Base-by-base conservation (phyloP, 2,888 invertebrate genomes). In the Melitaea athalia region DNA sequence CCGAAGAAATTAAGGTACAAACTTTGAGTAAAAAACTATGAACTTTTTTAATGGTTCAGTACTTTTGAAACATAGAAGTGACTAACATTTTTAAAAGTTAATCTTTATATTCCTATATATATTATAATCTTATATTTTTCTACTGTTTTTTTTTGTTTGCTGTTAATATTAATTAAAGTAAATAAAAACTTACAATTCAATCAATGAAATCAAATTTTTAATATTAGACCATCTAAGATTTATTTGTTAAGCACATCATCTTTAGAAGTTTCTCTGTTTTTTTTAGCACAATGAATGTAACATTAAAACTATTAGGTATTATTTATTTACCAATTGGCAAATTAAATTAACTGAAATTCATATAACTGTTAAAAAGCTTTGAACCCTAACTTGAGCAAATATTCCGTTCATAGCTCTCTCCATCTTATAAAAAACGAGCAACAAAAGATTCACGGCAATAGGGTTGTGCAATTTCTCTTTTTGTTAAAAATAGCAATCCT, bases 391-490 rank as follows among this genome's bases (percentile, higher is more conserved):
- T 70, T 71, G 70, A 53, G 73, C 73, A 80, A 75, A 78, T 73
- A 75, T 64, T 60, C 61, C 69, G 70, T 67, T 65, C 60, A 75
- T 74, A 73, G 88, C 86, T 90, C 90, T 89, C 89, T 76, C 85
- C 81, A 75, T 80, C 82, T 82, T 76, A 76, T 70, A 77, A 79
- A 82, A 82, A 81, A 73, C 78, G 77, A 75, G 71, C 77, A 86
- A 89, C 86, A 87, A 90, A 85, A 79, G 80, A 80, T 81, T 79
- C 84, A 87, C 88, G 87, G 87, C 86, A 89, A 91, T 88, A 79
- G 85, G 85, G 85, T 91, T 92, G 89, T 79, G 88, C 89, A 91
- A 91, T 86, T 87, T 87, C 82, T 83, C 79, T 81, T 85, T 85
- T 85, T 84, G 81, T 80, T 83, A 78, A 80, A 82, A 86, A 87